Evolutionary conservation across 1,140 invertebrate species (phyloP).

Genomic region (Drosophila parabipectinata): DNA sequence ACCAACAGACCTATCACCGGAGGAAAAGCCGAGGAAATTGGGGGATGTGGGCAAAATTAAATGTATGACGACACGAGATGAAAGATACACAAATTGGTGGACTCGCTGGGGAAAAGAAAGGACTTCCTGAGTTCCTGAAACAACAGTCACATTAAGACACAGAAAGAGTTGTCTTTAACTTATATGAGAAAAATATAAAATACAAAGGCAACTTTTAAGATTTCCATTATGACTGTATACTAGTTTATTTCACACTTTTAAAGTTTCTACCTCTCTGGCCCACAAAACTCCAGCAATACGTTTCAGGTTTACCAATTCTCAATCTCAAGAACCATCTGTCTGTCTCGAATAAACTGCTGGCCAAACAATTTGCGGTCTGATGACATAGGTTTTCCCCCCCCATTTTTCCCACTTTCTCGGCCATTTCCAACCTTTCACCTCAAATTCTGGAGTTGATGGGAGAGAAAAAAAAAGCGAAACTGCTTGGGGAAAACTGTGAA

Average conservation of each 20-base stretch:
- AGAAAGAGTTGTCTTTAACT: no score
- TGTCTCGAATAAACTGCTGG: slow-evolving; percentile 22
- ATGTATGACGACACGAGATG: slow-evolving; percentile 36
- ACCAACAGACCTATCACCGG: slow-evolving; percentile 51
- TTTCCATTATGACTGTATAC: no score
- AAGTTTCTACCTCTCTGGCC: background rate
- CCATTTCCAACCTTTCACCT: slow-evolving; percentile 4
- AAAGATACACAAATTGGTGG: slow-evolving; percentile 21
- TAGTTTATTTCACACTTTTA: background rate
- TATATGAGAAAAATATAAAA: background rate
- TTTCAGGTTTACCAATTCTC: slow-evolving; percentile 33
- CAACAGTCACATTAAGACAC: no score
- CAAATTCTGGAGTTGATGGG: background rate
- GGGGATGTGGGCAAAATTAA: slow-evolving; percentile 39
- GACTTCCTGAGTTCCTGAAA: background rate
- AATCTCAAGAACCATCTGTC: slow-evolving; percentile 29
- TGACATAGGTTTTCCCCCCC: slow-evolving; percentile 29
- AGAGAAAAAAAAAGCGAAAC: slow-evolving; percentile 24
- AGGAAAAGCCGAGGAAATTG: slow-evolving; percentile 32
- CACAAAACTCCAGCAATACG: background rate
- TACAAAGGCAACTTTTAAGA: no score
- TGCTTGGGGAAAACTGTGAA: slow-evolving; percentile 42
- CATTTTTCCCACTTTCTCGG: slow-evolving; percentile 1
- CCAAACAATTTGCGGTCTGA: slow-evolving; percentile 51
- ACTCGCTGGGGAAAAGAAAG: background rate